A percentile compares a stretch with the other conserved stretches of the same genome.
These are phyloP conservation scores for Pristionchus exspectatus DNA, from an alignment of 2,888 invertebrate genomes.

Conservation along the genomic window DNA sequence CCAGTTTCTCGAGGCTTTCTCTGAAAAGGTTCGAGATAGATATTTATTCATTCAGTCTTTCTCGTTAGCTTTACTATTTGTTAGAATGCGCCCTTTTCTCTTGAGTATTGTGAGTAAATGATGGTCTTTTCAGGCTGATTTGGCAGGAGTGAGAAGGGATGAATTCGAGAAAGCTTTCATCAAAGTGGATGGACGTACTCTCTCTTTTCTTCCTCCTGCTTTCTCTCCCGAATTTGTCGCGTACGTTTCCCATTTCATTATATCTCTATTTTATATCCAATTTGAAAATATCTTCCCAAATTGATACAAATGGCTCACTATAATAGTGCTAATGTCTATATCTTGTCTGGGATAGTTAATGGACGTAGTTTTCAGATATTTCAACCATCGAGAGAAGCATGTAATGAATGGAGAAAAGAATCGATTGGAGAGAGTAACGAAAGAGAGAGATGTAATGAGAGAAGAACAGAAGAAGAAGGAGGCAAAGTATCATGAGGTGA, in stretches of 20 bases:
- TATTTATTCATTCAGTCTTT: background rate
- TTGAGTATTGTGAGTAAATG: background rate
- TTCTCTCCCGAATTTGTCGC: conserved; percentile 65
- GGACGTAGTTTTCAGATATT: conserved; percentile 64
- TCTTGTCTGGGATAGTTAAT: background rate
- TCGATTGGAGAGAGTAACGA: conserved; percentile 58
- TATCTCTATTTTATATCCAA: background rate
- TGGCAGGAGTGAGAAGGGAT: conserved; percentile 56
- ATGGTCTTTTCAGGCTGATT: conserved; percentile 56
- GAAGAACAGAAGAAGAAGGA: conserved; percentile 52
- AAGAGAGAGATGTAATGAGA: conserved; percentile 56
- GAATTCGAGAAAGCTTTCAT: conserved; percentile 61
- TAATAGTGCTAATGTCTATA: too few relatives aligned
- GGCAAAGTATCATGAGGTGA: conserved; percentile 55
- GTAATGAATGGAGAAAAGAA: conserved; percentile 66
- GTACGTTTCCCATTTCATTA: conserved; percentile 52
- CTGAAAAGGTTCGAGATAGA: conserved; percentile 48
- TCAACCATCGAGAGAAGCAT: conserved; percentile 65
- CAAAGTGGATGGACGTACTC: conserved; percentile 55
- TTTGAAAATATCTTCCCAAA: too few relatives aligned
- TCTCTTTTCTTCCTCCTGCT: conserved; percentile 55
- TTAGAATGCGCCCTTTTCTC: background rate
- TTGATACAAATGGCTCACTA: too few relatives aligned
- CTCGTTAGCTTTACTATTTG: background rate
- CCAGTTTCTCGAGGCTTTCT: conserved; percentile 56